These are phyloP conservation scores for Crotophaga sulcirostris DNA, from an alignment of 2,113 vertebrate genomes.

Conservation along the genomic window DNA sequence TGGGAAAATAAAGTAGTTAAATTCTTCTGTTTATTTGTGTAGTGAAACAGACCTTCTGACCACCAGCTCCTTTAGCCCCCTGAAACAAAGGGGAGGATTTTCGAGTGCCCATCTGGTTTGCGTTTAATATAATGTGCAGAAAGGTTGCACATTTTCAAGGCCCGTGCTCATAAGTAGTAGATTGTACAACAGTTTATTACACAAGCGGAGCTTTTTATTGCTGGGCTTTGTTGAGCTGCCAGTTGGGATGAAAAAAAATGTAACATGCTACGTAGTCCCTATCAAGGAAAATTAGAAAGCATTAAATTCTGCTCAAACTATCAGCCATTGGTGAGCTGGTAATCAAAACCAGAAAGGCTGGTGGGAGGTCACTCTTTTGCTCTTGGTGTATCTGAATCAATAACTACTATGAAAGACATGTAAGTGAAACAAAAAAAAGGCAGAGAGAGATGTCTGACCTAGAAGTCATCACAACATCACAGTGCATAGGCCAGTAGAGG, in stretches of 20 bases:
- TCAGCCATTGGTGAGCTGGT: slow-evolving; percentile 48
- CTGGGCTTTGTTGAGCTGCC: slow-evolving; percentile 78
- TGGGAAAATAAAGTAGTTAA: slow-evolving; percentile 8
- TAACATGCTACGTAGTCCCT: slow-evolving; percentile 51
- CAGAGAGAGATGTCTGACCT: background rate
- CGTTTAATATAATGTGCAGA: slow-evolving; percentile 78
- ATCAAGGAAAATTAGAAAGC: slow-evolving; percentile 76
- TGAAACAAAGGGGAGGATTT: slow-evolving; percentile 73
- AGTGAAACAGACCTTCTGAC: slow-evolving; percentile 42
- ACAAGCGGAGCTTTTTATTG: slow-evolving; percentile 78
- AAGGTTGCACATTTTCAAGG: slow-evolving; percentile 79
- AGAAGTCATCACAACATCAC: background rate
- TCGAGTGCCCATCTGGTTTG: slow-evolving; percentile 78
- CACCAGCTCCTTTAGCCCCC: slow-evolving; percentile 41
- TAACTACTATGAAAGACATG: background rate
- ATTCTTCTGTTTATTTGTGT: slow-evolving; percentile 55
- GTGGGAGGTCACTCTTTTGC: slow-evolving; percentile 31
- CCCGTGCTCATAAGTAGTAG: slow-evolving; percentile 76
- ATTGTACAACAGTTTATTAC: slow-evolving; percentile 79
- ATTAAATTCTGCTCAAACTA: slow-evolving; percentile 69
- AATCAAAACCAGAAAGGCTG: slow-evolving; percentile 72
- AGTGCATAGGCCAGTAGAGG: background rate
- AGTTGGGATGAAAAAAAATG: slow-evolving; percentile 73
- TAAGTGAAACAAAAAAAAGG: background rate
- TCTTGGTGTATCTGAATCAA: slow-evolving; percentile 35